Base-by-base conservation (phyloP, 2,797 vertebrate genomes). In the Sus cebifrons region DNA sequence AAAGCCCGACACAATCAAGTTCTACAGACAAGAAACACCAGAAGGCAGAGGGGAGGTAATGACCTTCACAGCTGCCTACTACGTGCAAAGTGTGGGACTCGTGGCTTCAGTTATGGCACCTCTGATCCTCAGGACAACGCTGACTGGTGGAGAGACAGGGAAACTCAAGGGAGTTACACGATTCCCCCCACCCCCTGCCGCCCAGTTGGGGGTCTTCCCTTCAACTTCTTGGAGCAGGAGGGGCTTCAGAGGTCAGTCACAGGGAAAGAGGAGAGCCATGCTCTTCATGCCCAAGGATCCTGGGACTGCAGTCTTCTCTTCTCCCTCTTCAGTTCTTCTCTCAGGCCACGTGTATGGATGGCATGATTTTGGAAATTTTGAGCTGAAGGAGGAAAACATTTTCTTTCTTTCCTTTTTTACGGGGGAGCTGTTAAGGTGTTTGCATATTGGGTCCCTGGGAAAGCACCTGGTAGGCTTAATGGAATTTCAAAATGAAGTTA, bases 21-120 rank as follows among this genome's bases (percentile, higher is more conserved):
- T 95, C 93, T 93, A 62, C n/a, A 36, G 70, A 83, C 70, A 86
- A 65, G 75, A 92, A 83, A 89, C 77, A 86, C 29, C 25, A 21
- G 93, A 89, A 93, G 74, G 67, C 58, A 75, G 56, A 73, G 62
- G 56, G 44, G 58, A 74, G 44, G 88, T 23, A 23, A 2, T 4
- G 36, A 16, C 15, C 23, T 23, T 32, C 93, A 77, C 0, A 21
- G 83, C 78, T 49, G 60, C 94, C 94, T 91, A 81, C 82, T 73
- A 13, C 0, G 29, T 40, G 81, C 36, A 6, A n/a, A 6, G 8
- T 16, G 14, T 1, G 0, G 7, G 13, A 29, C 40, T 67, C 20
- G 17, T 9, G 40, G 60, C 86, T 75, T 40, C 60, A 18, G 21
- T 17, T 5, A 12, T 0, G 0, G 23, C 68, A 1, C 54, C 29